These are phyloP conservation scores for Drosophila nigricruria DNA, from an alignment of 2,888 invertebrate genomes.

Conservation along the genomic window DNA sequence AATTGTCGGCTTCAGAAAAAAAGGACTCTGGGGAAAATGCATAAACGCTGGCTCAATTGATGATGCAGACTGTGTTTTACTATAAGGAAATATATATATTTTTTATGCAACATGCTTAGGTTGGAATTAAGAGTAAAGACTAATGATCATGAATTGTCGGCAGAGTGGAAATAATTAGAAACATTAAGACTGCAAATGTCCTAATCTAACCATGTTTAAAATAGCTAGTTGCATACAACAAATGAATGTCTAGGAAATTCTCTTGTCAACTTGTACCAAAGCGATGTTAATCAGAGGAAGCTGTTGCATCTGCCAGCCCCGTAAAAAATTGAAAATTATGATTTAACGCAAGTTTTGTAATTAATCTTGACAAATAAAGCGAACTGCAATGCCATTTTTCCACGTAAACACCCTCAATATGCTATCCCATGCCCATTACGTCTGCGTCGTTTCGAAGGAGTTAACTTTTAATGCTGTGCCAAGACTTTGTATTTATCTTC, in stretches of 20 bases:
- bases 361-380: slow-evolving; percentile 80
- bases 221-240: not conserved
- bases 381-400: slow-evolving; percentile 26
- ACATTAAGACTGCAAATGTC: not conserved
- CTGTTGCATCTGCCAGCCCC: slow-evolving; percentile 14
- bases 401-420: slow-evolving; percentile 14
- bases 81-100: not conserved
- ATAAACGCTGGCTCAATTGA: no score
- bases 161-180: not conserved
- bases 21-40: slow-evolving; percentile 67
- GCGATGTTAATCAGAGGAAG: slow-evolving; percentile 57
- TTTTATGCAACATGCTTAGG: no score
- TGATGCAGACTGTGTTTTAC: not conserved
- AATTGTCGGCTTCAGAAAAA: slow-evolving; percentile 43
- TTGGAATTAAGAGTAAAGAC: not conserved
- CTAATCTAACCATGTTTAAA: not conserved
- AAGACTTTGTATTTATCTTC: slow-evolving; percentile 59
- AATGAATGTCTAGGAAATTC: not conserved
- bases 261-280: slow-evolving; percentile 49
- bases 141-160: not conserved
- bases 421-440: slow-evolving; percentile 14
- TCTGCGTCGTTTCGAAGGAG: slow-evolving; percentile 33
- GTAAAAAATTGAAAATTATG: slow-evolving; percentile 73
- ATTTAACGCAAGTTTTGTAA: slow-evolving; percentile 79
- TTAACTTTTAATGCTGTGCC: slow-evolving; percentile 50